Evolutionary conservation across 1,140 invertebrate genomes (phyloP), one percentile per base, ranked within the genome.

Genomic region (Ectropis grisescens): DNA sequence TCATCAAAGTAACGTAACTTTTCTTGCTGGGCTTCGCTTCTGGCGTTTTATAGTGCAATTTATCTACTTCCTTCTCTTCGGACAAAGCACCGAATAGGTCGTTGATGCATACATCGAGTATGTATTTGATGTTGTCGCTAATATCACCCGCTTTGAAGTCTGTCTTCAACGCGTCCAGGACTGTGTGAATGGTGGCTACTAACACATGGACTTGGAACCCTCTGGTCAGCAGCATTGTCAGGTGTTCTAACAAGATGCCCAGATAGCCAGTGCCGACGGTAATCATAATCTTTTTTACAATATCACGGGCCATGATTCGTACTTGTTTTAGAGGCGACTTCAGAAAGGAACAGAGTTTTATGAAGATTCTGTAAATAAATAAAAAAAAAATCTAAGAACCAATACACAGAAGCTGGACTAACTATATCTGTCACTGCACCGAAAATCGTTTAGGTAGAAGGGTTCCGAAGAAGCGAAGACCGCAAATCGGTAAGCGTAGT

Each of bases 161-260:
- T 1, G 79, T 49, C 46, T 90, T 89, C 29, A 98, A 67, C 23
- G 87, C 85, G 29, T 87, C 85, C 8, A 99, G 66, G 1, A 98
- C 84, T 0, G 90, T 85, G 69, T 98, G 93, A 2, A 97, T 86
- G 0, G 96, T 97, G 43, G 89, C 96, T 2, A 91, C 91, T 9
- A 98, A 82, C 0, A 98, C 95, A 57, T 98, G 96, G 11, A 97
- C 87, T 85, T 98, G 96, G 61, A 93, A 98, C 6, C 97, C 97
- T 68, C 90, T 88, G 0, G 88, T 94, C 29, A 98, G 82, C 4
- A 95, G 72, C 9, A 90, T 82, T 25, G 89, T 89, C 58, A 98
- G 86, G 76, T 98, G 95, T 35, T 88, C 86, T 2, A 98, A 66
- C 5, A 98, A 74, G 57, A 89, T 82, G 11, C 87, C 84, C 38